Base-by-base conservation (phyloP, 2,888 invertebrate species). In the Mesorhabditis spiculigera region DNA sequence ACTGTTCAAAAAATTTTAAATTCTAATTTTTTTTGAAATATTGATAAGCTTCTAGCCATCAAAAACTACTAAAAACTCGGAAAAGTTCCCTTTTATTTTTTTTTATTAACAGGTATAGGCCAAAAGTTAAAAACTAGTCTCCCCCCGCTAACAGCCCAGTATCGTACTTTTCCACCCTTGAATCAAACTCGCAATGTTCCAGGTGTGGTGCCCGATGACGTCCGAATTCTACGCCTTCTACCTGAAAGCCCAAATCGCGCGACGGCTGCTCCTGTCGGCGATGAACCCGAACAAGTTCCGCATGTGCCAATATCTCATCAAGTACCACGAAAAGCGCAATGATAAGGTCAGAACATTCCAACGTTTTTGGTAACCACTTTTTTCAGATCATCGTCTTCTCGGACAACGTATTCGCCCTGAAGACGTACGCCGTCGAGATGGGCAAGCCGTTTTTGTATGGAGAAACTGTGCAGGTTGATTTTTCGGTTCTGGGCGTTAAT, bases 271-370 rank as follows among this genome's bases (percentile, higher is more conserved):
- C 62, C 89, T 99, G 6, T 95, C 95, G 87, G 96, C 95, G 4
- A 97, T 97, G 95, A 98, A 98, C 88, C 98, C 98, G 3, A 94
- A 93, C 81, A 98, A 99, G 87, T 98, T 97, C 87, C 91, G 95
- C 70, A 93, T 93, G 5, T 95, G 95, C 82, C 96, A 99, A 88
- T 98, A 93, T 88, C 90, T 98, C 4, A 94, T 98, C 69, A 91
- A 91, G 72, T 93, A 91, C 86, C 94, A 94, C 87, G 98, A 99
- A 88, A 89, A 92, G 69, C 90, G 98, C 76, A 95, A 95, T 44
- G 98, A 98, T 87, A 98, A 98, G 77, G 84, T 82, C 43, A 43
- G 41, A 61, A 5, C 13, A 4, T 4, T 6, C 61, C 50, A 1
- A 43, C 4, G 8, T 13, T 70, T 63, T 64, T 66, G 10, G 43